Base-by-base conservation (phyloP, 2,113 vertebrate genomes). In the Saguinus imperator region DNA sequence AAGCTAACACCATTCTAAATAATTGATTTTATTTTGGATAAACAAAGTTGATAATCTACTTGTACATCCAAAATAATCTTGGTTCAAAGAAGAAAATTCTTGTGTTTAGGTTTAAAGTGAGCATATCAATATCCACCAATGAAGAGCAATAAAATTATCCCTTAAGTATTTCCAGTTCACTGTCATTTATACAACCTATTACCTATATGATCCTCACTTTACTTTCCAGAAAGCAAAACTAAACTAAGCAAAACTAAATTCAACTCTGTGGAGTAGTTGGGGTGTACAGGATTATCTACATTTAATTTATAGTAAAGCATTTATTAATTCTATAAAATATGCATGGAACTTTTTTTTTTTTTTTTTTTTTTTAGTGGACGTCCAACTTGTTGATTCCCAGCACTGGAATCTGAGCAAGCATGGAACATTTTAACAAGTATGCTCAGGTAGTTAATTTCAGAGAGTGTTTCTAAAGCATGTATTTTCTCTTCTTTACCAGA, bases 221-320 rank as follows among this genome's bases (percentile, higher is more conserved):
- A 83, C 77, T 77, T 57, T 83, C 43, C 84, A 94, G 27, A 91
- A 93, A 80, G 20, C 25, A 66, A 86, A 94, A 43, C 18, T 85
- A 25, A 55, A 79, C 7, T 18, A 21, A 96, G 86, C 17, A 55
- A 89, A 68, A 61, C 13, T 88, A 45, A 87, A n/a, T 37, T 68
- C 16, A 55, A 64, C 29, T 73, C 43, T 85, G n/a, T 45, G 52
- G 48, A 79, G 52, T 45, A 45, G 7, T 20, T n/a, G 72, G 16
- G 11, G 2, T 43, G 37, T 79, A 37, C 20, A 85, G 81, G 29
- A 80, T 80, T 89, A 48, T 32, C 10, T 66, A 85, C 4, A 58
- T 52, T 90, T 68, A 90, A 23, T 72, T n/a, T 64, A 23, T 17
- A 2, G 17, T 85, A 8, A 81, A 50, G 8, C 58, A 66, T 45